Conservation (phyloP, 2,888 invertebrate genomes). For the Nycteola revayana region DNA sequence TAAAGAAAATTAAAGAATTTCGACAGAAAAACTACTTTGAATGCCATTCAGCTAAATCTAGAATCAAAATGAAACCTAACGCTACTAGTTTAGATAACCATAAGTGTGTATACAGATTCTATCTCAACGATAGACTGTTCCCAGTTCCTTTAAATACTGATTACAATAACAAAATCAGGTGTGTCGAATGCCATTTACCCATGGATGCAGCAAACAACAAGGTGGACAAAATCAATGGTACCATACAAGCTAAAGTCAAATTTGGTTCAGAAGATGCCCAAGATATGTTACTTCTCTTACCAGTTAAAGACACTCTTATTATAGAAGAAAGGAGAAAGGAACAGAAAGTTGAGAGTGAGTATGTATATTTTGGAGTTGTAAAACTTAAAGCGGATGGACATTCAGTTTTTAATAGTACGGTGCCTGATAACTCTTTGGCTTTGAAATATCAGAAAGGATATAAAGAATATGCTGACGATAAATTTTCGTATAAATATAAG, state of each 20-base stretch:
- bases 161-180: conserved; percentile 66
- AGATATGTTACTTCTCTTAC: conserved; percentile 60
- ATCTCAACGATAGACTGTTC: conserved; percentile 80
- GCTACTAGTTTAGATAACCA: conserved; percentile 54
- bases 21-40: conserved; percentile 83
- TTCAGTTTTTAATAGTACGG: conserved; percentile 51
- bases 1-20: conserved; percentile 66
- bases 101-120: conserved; percentile 78
- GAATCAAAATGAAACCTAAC: conserved; percentile 44
- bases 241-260: conserved; percentile 70
- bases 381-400: conserved; percentile 54
- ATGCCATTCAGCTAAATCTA: conserved; percentile 78
- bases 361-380: conserved; percentile 65
- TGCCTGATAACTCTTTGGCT: conserved; percentile 62
- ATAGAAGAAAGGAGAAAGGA: conserved; percentile 56
- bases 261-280: conserved; percentile 44
- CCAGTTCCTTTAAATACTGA: conserved; percentile 76
- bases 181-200: conserved; percentile 75
- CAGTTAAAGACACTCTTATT: conserved; percentile 60
- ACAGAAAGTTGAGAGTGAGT: conserved; percentile 37
- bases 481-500: conserved; percentile 51
- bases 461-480: conserved; percentile 36
- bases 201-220: conserved; percentile 28
- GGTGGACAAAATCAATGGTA: conserved; percentile 50
- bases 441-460: conserved; percentile 71